Evolutionary conservation across 1,140 invertebrate species (phyloP).

Genomic region (Heliconius melpomene): DNA sequence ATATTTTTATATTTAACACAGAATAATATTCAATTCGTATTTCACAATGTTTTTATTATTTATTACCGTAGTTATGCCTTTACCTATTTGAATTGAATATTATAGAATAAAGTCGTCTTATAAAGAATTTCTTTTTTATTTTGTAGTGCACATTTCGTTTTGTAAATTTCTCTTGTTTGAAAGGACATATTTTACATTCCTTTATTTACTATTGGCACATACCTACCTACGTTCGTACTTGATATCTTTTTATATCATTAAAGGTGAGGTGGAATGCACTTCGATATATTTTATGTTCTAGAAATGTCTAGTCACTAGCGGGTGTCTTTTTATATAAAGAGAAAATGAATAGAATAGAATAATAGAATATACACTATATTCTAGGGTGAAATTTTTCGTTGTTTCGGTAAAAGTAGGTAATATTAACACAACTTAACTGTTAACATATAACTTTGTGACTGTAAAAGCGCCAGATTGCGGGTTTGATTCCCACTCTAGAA

Average conservation of each 20-base stretch:
- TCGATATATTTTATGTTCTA: slow-evolving; percentile 3
- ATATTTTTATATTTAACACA: background rate
- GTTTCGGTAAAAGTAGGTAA: no score
- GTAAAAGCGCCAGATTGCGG: no score
- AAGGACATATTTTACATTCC: background rate
- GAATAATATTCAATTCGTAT: background rate
- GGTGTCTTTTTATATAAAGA: background rate
- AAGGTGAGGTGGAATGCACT: background rate
- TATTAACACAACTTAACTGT: no score
- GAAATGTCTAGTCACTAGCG: background rate
- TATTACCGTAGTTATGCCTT: background rate
- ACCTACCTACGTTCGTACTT: background rate
- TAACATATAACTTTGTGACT: no score
- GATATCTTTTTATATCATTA: background rate
- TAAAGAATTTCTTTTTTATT: background rate
- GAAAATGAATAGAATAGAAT: no score
- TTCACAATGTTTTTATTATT: background rate
- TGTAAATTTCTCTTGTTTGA: background rate
- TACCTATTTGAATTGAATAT: background rate
- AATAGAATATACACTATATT: no score
- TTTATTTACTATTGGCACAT: slow-evolving; percentile 12
- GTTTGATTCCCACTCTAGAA: no score
- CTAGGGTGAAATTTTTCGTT: no score
- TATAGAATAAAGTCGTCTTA: background rate
- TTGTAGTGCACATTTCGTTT: background rate